A percentile compares a stretch with the other conserved stretches of the same genome.
phyloP scores from a whole-genome alignment of 2,888 invertebrate species.

The Taenaris catops region DNA sequence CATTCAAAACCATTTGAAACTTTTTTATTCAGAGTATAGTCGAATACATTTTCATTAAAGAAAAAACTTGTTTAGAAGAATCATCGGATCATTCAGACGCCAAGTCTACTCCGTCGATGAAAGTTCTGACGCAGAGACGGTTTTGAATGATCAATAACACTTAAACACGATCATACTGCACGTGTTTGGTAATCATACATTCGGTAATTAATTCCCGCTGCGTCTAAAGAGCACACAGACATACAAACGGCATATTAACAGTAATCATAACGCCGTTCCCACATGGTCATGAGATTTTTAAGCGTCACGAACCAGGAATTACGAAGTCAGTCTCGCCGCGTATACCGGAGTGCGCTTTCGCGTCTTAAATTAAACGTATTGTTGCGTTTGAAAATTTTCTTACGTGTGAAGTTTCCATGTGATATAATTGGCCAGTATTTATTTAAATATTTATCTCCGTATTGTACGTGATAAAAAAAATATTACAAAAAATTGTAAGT shows the following conservation, averaged over 20 bases:
- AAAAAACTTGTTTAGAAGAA: constrained; percentile 62
- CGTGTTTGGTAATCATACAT: constrained; percentile 7
- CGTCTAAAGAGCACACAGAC: not conserved
- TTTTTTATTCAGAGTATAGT: too few species aligned
- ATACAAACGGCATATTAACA: constrained; percentile 12
- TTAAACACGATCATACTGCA: constrained; percentile 1
- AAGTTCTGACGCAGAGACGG: constrained; percentile 64
- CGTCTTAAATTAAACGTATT: constrained; percentile 14
- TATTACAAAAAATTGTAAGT: too few species aligned
- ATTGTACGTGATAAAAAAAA: too few species aligned
- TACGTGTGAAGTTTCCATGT: constrained; percentile 15
- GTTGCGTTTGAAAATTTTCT: too few species aligned
- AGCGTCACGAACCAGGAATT: constrained; percentile 43
- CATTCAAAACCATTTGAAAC: too few species aligned
- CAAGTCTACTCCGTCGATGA: constrained; percentile 64
- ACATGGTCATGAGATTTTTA: constrained; percentile 29
- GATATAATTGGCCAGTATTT: constrained; percentile 12
- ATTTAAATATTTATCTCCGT: not conserved
- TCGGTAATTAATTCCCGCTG: constrained; percentile 2
- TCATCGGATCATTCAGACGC: constrained; percentile 60
- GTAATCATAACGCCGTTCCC: constrained; percentile 26
- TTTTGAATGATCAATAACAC: too few species aligned
- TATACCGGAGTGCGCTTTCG: constrained; percentile 45
- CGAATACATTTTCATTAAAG: too few species aligned
- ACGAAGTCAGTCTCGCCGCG: constrained; percentile 46